phyloP scores from a whole-genome alignment of 2,797 vertebrate genomes.

The Anniella stebbinsi region DNA sequence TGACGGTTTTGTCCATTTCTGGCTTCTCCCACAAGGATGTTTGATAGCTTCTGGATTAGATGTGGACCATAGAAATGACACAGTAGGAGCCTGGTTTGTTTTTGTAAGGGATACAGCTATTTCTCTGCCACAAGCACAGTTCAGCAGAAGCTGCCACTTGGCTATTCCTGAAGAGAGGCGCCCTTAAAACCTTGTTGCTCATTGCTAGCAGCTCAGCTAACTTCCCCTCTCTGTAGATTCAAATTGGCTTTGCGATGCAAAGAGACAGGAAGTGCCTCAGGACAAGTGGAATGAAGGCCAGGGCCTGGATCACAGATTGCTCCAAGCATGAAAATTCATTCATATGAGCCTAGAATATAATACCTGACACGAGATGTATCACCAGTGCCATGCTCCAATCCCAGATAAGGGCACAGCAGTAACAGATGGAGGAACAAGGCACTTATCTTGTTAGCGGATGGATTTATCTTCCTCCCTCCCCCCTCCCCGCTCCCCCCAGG shows the following conservation, averaged over 20 bases:
- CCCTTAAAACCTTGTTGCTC: background rate
- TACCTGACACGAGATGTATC: slow-evolving; percentile 83
- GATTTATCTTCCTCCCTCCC: slow-evolving; percentile 79
- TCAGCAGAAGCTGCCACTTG: background rate
- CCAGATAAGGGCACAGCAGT: slow-evolving; percentile 84
- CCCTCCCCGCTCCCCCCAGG: slow-evolving; percentile 71
- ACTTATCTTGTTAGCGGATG: slow-evolving; percentile 86
- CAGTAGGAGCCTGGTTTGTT: too few species aligned
- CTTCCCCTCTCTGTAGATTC: slow-evolving; percentile 40
- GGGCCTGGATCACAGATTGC: slow-evolving; percentile 55
- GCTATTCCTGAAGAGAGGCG: background rate
- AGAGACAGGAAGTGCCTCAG: slow-evolving; percentile 60
- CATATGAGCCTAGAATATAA: slow-evolving; percentile 82
- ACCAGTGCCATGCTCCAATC: slow-evolving; percentile 77
- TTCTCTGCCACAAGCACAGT: background rate
- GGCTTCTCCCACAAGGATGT: background rate
- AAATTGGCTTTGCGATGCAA: slow-evolving; percentile 56
- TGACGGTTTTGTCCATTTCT: too few species aligned
- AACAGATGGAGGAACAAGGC: slow-evolving; percentile 85
- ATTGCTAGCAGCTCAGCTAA: background rate
- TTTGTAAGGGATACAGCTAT: background rate
- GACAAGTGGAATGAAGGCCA: slow-evolving; percentile 61
- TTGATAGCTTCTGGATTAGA: background rate
- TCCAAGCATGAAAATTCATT: slow-evolving; percentile 78
- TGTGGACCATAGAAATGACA: background rate